Conservation (phyloP, 2,113 vertebrate genomes). For the Paracanthobrama guichenoti region DNA sequence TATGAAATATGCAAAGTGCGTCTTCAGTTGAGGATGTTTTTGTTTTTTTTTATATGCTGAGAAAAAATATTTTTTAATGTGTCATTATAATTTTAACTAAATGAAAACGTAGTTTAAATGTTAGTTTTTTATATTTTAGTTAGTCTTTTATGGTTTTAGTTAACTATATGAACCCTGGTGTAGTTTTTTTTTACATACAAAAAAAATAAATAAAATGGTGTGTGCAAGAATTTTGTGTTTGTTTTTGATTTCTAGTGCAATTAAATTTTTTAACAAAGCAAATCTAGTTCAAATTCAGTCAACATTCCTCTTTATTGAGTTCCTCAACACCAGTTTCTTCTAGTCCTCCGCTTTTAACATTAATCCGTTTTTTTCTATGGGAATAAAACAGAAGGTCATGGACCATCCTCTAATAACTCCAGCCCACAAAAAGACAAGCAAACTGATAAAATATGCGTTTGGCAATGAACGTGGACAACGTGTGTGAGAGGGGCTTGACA, state of each 20-base stretch:
- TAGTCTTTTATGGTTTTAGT: not conserved
- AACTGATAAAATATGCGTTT: not conserved
- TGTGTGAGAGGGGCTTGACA: not conserved
- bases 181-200: not conserved
- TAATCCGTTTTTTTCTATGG: conserved; percentile 41
- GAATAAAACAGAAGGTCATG: conserved; percentile 19
- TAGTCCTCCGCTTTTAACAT: conserved; percentile 24
- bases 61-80: not conserved
- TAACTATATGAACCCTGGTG: not conserved
- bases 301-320: conserved; percentile 51
- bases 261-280: not conserved
- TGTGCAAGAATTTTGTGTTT: not conserved
- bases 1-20: not conserved
- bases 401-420: conserved; percentile 14
- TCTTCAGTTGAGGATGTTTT: not conserved
- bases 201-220: not conserved
- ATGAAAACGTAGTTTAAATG: too few relatives aligned
- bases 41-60: not conserved
- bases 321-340: conserved; percentile 31
- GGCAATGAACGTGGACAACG: not conserved
- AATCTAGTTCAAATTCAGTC: not conserved
- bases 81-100: too few relatives aligned
- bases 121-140: not conserved
- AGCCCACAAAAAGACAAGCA: conserved; percentile 17
- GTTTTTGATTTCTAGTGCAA: not conserved